Conservation (phyloP, 2,797 vertebrate genomes). For the Acanthornis magna region DNA sequence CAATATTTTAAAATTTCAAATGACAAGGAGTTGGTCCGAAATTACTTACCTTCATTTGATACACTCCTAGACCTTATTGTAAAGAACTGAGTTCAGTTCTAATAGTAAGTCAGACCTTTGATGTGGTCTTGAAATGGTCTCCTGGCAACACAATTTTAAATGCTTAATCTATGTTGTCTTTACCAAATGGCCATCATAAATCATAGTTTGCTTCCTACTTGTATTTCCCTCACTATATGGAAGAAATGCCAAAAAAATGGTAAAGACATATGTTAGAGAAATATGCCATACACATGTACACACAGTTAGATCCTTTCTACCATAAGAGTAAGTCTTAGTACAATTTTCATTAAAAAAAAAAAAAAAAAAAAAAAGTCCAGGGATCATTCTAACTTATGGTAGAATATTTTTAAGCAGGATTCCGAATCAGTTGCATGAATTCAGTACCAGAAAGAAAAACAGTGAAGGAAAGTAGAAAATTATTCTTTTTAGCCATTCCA, state of each 20-base stretch:
- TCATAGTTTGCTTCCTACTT: constrained; percentile 56
- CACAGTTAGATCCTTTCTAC: neutral
- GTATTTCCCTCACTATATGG: constrained; percentile 18
- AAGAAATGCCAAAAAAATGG: constrained; percentile 22
- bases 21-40: neutral
- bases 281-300: neutral
- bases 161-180: constrained; percentile 59
- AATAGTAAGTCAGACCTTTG: constrained; percentile 15
- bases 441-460: neutral
- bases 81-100: constrained; percentile 31
- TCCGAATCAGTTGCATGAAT: neutral
- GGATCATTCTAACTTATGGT: neutral
- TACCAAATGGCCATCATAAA: constrained; percentile 58
- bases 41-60: constrained; percentile 16
- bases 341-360: neutral
- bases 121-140: constrained; percentile 42
- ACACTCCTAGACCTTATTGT: constrained; percentile 16
- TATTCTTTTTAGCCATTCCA: neutral
- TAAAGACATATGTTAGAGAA: constrained; percentile 27
- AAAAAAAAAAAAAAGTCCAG: neutral
- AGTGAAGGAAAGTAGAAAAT: neutral
- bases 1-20: neutral
- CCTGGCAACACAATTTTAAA: constrained; percentile 34
- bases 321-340: neutral
- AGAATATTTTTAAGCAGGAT: neutral